phyloP scores from a whole-genome alignment of 2,888 invertebrate species.

The Leucania comma region DNA sequence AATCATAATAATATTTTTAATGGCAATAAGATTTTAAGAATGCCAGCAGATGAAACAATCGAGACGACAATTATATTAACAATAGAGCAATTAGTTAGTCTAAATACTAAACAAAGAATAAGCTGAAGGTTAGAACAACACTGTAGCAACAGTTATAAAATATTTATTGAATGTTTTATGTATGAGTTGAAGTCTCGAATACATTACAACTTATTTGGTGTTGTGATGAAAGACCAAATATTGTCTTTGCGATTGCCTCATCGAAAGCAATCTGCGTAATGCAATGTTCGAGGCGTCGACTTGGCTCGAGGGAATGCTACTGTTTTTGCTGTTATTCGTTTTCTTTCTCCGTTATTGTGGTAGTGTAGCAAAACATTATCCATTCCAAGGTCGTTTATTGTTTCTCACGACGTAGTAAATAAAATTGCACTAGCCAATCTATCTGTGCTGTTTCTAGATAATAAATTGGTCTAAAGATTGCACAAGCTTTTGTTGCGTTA shows the following conservation, averaged over 20 bases:
- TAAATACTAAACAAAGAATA: conserved; percentile 80
- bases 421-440: conserved; percentile 48
- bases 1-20: conserved; percentile 39
- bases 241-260: conserved; percentile 78
- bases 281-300: conserved; percentile 71
- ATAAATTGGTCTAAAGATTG: conserved; percentile 17
- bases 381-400: conserved; percentile 60
- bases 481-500: conserved; percentile 29
- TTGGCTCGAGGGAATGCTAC: conserved; percentile 70
- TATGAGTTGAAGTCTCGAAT: conserved; percentile 73
- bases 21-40: conserved; percentile 27
- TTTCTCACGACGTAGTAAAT: conserved; percentile 58
- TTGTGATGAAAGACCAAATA: conserved; percentile 81
- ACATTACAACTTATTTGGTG: conserved; percentile 80
- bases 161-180: conserved; percentile 69
- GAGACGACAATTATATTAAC: conserved; percentile 61
- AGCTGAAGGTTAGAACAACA: conserved; percentile 72
- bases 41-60: conserved; percentile 53
- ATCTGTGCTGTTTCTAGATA: conserved; percentile 43
- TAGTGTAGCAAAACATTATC: conserved; percentile 59
- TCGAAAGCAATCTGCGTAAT: conserved; percentile 74
- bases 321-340: conserved; percentile 61
- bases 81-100: conserved; percentile 83
- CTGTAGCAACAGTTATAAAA: conserved; percentile 64
- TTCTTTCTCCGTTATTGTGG: conserved; percentile 52